These are phyloP conservation scores for Limnothrissa miodon DNA, from an alignment of 2,113 vertebrate genomes.

Conservation along the genomic window DNA sequence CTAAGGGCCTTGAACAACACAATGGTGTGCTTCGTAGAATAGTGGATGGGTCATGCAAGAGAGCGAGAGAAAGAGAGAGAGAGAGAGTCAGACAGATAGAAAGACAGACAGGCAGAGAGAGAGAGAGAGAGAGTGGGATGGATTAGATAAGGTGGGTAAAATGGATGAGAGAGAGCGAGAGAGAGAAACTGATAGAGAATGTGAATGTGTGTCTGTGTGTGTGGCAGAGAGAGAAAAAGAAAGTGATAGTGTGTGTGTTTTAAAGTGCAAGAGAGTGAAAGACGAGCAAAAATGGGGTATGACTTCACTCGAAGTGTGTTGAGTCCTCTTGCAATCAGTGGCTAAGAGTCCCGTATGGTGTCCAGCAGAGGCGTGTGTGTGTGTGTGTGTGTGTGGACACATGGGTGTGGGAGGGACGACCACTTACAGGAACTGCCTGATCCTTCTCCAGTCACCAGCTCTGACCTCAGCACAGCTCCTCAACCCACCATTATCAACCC, in stretches of 20 bases:
- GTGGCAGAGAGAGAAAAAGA: not conserved
- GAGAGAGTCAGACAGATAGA: not conserved
- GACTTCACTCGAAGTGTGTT: not conserved
- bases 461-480: too few species aligned
- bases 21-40: not conserved
- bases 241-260: too few species aligned
- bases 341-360: not conserved
- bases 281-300: not conserved
- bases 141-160: too few species aligned
- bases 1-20: not conserved
- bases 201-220: not conserved
- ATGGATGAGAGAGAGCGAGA: not conserved
- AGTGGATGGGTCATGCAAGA: not conserved
- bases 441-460: not conserved
- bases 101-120: not conserved
- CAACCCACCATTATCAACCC: too few species aligned
- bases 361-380: not conserved
- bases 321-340: not conserved
- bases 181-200: too few species aligned
- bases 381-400: too few species aligned
- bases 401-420: not conserved
- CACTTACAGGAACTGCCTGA: not conserved
- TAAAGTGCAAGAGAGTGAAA: not conserved
- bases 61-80: not conserved
- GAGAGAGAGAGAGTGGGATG: not conserved